Evolutionary conservation across 2,797 vertebrate genomes (phyloP).

Genomic region (Lophotriccus pileatus): DNA sequence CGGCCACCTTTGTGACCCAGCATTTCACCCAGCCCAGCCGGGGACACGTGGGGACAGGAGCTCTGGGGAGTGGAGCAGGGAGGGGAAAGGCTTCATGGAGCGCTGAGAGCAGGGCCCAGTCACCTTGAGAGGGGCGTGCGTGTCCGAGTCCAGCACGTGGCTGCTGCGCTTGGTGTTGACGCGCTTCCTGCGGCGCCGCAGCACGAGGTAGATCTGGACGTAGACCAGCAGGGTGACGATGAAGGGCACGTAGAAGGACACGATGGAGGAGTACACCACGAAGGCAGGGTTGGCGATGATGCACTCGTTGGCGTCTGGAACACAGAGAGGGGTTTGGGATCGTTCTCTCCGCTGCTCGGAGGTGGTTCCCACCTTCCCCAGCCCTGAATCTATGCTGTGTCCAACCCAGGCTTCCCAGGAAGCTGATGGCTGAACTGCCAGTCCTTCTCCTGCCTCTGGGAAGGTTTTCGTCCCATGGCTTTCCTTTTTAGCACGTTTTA

Average conservation of each 20-base stretch:
- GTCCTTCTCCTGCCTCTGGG: neutral
- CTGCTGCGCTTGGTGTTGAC: conserved; percentile 91
- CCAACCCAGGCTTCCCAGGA: neutral
- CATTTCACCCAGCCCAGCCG: accelerated
- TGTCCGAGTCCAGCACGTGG: conserved; percentile 75
- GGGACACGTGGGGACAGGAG: neutral
- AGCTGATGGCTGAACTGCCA: neutral
- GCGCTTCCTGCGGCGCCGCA: conserved; percentile 90
- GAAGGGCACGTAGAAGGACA: conserved; percentile 99
- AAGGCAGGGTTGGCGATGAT: conserved; percentile 96
- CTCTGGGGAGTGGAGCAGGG: neutral
- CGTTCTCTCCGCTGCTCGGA: neutral
- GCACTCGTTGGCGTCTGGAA: conserved; percentile 92
- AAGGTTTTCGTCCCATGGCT: neutral
- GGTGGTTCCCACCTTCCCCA: neutral
- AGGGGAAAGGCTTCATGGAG: neutral
- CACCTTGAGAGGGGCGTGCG: conserved; percentile 86
- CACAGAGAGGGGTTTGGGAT: neutral
- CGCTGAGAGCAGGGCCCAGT: neutral
- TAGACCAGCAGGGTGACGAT: conserved; percentile 98
- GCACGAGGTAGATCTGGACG: conserved; percentile 96
- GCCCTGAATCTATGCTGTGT: neutral
- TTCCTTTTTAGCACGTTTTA: neutral
- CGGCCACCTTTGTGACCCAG: accelerated
- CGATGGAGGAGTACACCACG: conserved; percentile 97